Evolutionary conservation across 2,113 vertebrate genomes (phyloP), one percentile per base, ranked within the genome.

Genomic region (Thamnophis sirtalis): DNA sequence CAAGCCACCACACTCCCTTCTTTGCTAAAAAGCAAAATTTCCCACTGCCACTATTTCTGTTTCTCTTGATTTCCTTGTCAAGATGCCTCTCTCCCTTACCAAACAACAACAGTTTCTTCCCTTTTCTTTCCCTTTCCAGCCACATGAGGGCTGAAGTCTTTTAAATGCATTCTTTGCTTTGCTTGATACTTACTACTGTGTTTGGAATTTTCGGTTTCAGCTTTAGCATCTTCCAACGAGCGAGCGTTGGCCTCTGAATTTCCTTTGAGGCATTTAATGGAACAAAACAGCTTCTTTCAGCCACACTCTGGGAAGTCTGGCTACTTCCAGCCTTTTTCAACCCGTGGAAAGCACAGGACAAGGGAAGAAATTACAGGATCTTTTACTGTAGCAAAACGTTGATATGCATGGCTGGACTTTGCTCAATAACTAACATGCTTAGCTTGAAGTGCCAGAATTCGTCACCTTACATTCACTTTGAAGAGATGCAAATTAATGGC

Each of bases 221-320:
- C 92, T 94, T 92, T 89, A 87, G 89, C 87, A 95, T 87, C 95
- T 95, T 58, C 95, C 95, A 94, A 93, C 92, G 87, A 93, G 93
- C 92, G 90, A 93, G 0, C 0, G 49, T 89, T 90, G 92, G 94
- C 94, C 91, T 53, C 24, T n/a, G 92, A 2, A 73, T 92, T 96
- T 95, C 92, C 94, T 95, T 85, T 96, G 94, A 95, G 0, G 10
- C 89, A 91, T 1, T 1, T 92, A 92, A 73, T 2, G 1, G 92
- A 90, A 93, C 89, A 93, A 96, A 96, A 94, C 86, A 89, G 90
- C 93, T 95, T 92, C 94, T 96, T 96, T 96, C 92, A 95, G 95
- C 87, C 8, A n/a, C 95, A 92, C 84, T 88, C 89, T 0, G 0
- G 95, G 93, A 91, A 94, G 95, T 95, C 93, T 92, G 92, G 93